Evolutionary conservation across 2,797 vertebrate genomes (phyloP).

Genomic region (Rhabdomys pumilio): DNA sequence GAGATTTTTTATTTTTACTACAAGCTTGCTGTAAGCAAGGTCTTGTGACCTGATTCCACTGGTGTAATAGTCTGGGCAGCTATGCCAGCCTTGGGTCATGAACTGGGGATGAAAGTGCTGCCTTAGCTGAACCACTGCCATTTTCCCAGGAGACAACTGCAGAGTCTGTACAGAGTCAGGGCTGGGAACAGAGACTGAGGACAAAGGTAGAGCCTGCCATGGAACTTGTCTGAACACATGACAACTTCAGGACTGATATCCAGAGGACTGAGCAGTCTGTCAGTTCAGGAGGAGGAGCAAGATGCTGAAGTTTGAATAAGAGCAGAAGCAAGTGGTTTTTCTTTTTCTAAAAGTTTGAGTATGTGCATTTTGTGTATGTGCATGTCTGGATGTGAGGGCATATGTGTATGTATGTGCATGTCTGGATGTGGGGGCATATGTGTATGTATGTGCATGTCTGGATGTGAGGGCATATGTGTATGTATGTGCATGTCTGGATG

Average conservation of each 20-base stretch:
- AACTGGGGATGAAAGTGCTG: not conserved
- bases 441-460: too few relatives aligned
- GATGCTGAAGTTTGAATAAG: not conserved
- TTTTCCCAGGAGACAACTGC: not conserved
- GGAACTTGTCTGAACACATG: not conserved
- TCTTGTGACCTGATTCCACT: slow-evolving; percentile 1
- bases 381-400: not conserved
- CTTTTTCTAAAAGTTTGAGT: not conserved
- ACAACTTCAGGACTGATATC: not conserved
- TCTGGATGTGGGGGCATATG: too few relatives aligned
- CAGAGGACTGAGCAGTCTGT: not conserved
- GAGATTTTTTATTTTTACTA: not conserved
- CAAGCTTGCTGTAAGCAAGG: not conserved
- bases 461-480: too few relatives aligned
- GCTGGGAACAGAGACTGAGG: slow-evolving; percentile 14
- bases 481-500: not conserved
- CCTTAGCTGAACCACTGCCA: not conserved
- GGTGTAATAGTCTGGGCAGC: not conserved
- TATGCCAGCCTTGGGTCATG: not conserved
- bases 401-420: not conserved
- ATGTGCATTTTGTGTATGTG: not conserved
- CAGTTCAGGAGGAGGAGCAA: not conserved
- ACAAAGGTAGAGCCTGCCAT: not conserved
- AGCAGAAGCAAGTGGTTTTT: not conserved
- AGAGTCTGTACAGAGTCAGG: not conserved